Percentiles rank a stretch among this genome's conserved stretches.
These are phyloP conservation scores for Gymnoscopelus braueri DNA, from an alignment of 2,797 vertebrate genomes.

Conservation along the genomic window DNA sequence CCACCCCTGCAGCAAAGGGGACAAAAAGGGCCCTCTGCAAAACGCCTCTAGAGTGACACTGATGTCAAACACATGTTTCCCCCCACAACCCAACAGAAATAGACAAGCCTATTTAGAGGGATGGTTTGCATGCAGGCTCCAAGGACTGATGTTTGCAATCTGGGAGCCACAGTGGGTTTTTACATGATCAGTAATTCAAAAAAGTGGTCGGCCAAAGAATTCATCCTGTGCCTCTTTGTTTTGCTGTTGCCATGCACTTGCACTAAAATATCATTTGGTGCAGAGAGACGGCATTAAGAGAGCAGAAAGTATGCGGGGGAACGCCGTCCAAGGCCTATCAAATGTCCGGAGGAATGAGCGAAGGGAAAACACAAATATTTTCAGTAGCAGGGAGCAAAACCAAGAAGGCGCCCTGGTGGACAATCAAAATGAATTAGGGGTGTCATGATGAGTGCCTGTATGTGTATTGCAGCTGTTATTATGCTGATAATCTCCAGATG, in stretches of 20 bases:
- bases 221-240: slow-evolving; percentile 82
- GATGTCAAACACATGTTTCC: slow-evolving; percentile 87
- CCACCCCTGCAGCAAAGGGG: slow-evolving; percentile 47
- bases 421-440: slow-evolving; percentile 74
- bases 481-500: slow-evolving; percentile 76
- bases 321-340: slow-evolving; percentile 68
- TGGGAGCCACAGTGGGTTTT: slow-evolving; percentile 84
- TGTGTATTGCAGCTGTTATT: slow-evolving; percentile 71
- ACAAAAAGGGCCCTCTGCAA: slow-evolving; percentile 67
- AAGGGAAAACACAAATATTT: slow-evolving; percentile 76
- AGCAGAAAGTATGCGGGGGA: slow-evolving; percentile 75
- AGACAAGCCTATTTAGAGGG: slow-evolving; percentile 83
- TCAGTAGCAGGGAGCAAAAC: slow-evolving; percentile 74
- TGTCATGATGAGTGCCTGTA: slow-evolving; percentile 69
- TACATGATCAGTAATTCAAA: slow-evolving; percentile 89
- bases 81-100: slow-evolving; percentile 83
- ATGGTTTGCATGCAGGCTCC: slow-evolving; percentile 83
- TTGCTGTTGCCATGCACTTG: slow-evolving; percentile 87
- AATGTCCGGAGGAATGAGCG: slow-evolving; percentile 69
- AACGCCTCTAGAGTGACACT: slow-evolving; percentile 69
- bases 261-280: slow-evolving; percentile 82
- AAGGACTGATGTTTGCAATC: slow-evolving; percentile 88
- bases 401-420: slow-evolving; percentile 66
- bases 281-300: slow-evolving; percentile 70
- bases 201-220: slow-evolving; percentile 85